phyloP scores from a whole-genome alignment of 2,888 invertebrate species.

The Mylabris sibirica region DNA sequence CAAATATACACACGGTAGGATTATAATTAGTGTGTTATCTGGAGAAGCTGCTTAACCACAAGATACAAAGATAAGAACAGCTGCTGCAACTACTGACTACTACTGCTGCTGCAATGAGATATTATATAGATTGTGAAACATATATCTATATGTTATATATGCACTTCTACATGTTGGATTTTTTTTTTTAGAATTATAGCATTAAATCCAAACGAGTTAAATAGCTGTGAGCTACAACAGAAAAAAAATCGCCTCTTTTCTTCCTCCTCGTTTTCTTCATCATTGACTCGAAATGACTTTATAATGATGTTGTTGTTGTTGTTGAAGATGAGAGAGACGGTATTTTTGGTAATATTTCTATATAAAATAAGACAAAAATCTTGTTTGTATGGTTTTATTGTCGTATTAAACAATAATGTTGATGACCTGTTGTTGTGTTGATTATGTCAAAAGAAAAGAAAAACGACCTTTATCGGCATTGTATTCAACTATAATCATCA shows the following conservation, averaged over 20 bases:
- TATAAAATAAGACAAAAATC: neutral
- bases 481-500: conserved; percentile 2
- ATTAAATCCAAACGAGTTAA: neutral
- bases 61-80: conserved; percentile 16
- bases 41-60: conserved; percentile 16
- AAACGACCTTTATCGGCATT: neutral
- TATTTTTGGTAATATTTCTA: neutral
- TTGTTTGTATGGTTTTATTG: conserved; percentile 12
- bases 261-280: neutral
- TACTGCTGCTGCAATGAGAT: neutral
- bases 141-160: neutral
- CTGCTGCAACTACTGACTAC: conserved; percentile 10
- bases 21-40: conserved; percentile 23
- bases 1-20: neutral
- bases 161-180: neutral
- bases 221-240: neutral
- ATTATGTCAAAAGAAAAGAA: neutral
- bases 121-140: neutral
- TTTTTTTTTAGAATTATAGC: neutral
- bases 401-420: conserved; percentile 2
- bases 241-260: neutral
- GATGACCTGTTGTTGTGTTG: neutral
- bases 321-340: neutral
- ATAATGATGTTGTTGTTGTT: conserved; percentile 11
- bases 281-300: conserved; percentile 12